These are phyloP conservation scores for Oenanthe melanoleuca DNA, from an alignment of 2,113 vertebrate genomes.

Conservation along the genomic window DNA sequence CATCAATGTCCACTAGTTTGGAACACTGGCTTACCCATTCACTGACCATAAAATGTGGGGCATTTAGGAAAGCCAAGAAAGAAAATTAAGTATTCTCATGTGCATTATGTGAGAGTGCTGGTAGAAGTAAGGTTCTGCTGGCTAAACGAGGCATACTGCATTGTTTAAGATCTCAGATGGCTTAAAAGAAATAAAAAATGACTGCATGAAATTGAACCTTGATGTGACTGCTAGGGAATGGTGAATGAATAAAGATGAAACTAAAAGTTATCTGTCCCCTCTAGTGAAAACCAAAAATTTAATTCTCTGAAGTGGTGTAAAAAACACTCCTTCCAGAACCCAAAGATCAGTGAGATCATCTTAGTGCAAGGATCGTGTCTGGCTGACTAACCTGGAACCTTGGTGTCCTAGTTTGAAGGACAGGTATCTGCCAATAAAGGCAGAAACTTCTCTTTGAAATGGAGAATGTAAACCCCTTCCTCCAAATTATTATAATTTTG, in stretches of 20 bases:
- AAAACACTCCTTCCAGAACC: not conserved
- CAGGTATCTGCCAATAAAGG: too few relatives aligned
- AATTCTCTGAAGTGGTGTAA: not conserved
- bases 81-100: not conserved
- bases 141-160: not conserved
- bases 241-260: not conserved
- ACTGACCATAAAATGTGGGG: not conserved
- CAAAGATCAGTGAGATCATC: not conserved
- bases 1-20: not conserved
- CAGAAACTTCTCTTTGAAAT: too few relatives aligned
- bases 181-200: not conserved
- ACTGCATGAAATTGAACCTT: not conserved
- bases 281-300: not conserved
- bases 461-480: too few relatives aligned
- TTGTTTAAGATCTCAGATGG: not conserved
- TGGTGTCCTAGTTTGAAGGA: too few relatives aligned
- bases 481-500: too few relatives aligned
- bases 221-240: not conserved
- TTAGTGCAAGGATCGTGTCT: not conserved
- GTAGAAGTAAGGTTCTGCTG: not conserved
- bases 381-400: not conserved
- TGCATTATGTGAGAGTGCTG: not conserved
- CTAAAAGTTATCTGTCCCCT: not conserved
- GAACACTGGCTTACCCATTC: not conserved
- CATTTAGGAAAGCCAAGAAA: not conserved